phyloP scores from a whole-genome alignment of 2,797 vertebrate species.

The Sphenodon punctatus region DNA sequence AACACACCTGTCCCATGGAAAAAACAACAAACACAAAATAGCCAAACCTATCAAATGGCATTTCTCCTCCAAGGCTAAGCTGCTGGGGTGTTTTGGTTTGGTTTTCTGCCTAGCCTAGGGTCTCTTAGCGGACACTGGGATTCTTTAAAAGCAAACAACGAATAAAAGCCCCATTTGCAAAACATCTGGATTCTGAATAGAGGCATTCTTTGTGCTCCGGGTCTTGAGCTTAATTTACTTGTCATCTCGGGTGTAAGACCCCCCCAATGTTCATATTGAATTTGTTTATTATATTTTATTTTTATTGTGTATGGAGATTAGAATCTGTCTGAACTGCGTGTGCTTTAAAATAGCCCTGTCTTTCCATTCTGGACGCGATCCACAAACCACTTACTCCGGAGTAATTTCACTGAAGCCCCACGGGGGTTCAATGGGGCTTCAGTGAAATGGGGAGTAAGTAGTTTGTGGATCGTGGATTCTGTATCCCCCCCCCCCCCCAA shows the following conservation, averaged over 20 bases:
- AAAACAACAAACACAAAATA: not conserved
- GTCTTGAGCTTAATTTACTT: not conserved
- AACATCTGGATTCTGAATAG: constrained; percentile 44
- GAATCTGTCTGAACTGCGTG: not conserved
- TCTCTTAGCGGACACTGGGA: not conserved
- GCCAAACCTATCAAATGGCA: constrained; percentile 20
- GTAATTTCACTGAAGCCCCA: too few relatives aligned
- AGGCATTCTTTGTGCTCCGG: not conserved
- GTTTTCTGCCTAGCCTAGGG: too few relatives aligned
- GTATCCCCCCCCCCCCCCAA: not conserved
- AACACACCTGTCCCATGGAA: constrained; percentile 63
- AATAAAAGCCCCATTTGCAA: constrained; percentile 42
- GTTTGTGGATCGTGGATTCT: too few relatives aligned
- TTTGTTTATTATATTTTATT: constrained; percentile 30
- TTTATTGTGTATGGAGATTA: constrained; percentile 12
- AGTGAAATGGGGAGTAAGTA: too few relatives aligned
- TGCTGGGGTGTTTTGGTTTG: not conserved
- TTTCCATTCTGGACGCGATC: too few relatives aligned
- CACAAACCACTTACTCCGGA: too few relatives aligned
- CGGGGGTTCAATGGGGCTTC: too few relatives aligned
- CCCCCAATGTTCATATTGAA: constrained; percentile 13
- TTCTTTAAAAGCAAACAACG: constrained; percentile 15
- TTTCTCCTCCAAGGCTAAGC: constrained; percentile 42
- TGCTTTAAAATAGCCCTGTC: too few relatives aligned
- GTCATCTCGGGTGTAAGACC: constrained; percentile 8